Evolutionary conservation across 2,113 vertebrate genomes (phyloP), one percentile per base, ranked within the genome.

Genomic region (Garra rufa): DNA sequence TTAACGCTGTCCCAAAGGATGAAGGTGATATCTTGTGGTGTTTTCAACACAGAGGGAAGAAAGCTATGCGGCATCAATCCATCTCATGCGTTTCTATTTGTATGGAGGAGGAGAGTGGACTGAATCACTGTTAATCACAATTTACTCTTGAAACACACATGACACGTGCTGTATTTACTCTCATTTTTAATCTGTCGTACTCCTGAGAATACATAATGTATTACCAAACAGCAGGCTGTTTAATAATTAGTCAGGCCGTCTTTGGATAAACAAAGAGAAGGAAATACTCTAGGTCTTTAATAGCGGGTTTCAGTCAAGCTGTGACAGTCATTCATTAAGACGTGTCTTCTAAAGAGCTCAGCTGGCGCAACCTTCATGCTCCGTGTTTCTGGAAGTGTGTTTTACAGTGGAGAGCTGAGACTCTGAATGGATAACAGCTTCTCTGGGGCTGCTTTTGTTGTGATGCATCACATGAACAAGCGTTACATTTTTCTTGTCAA

Each of bases 1-100:
- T 86, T 78, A 86, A 77, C 30, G 21, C 28, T 73, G 43, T 82
- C 85, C 59, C 87, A 28, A 41, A 79, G 84, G 87, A 73, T 73
- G 85, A 78, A 76, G 43, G 69, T 59, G 69, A 59, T 83, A 34
- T 57, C 38, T 80, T 15, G 44, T 74, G 67, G 43, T 30, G 80
- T 14, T 67, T 13, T 59, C 50, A 74, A 79, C 69, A 82, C 28
- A 34, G 55, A 41, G 74, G n/a, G 38, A 38, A 24, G 41, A 65
- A 63, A 85, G 75, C 55, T 30, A 8, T 50, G 76, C 48, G 19
- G 15, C 17, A 67, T 63, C 70, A 74, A 83, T 59, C 30, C 75
- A 57, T 41, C 41, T 87, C 46, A 28, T 81, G 30, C 21, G 14
- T 52, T 79, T 69, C n/a, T 74, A 57, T 77, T 82, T 85, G 78